Evolutionary conservation across 35 echinoderm and acorn worm genomes (phyloP).

Genomic region (Apostichopus japonicus): DNA sequence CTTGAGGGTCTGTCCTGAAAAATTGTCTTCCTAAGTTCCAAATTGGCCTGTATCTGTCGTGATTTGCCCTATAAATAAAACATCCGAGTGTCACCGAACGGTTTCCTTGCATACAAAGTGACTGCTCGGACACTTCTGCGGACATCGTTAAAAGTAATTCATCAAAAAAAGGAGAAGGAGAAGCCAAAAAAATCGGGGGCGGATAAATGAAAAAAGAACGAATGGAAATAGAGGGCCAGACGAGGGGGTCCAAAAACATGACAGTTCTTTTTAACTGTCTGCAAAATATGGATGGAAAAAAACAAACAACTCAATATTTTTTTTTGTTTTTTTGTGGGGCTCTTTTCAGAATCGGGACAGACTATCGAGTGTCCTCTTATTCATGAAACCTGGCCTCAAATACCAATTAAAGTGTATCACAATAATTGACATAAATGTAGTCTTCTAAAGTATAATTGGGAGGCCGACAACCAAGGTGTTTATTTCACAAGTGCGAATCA

Average conservation of each 20-base stretch:
- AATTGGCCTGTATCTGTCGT: conserved; percentile 59
- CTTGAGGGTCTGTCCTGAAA: conserved; percentile 51
- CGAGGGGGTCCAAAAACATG: conserved; percentile 12
- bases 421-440: conserved; percentile 57
- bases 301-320: background rate
- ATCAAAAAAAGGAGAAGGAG: background rate
- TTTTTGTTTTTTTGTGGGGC: background rate
- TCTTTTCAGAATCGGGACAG: background rate
- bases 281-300: background rate
- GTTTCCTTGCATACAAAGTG: conserved; percentile 43
- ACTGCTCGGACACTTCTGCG: conserved; percentile 47
- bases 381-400: conserved; percentile 27
- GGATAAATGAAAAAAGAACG: conserved; percentile 31
- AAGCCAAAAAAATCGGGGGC: background rate
- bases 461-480: conserved; percentile 1
- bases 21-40: conserved; percentile 49
- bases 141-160: conserved; percentile 44
- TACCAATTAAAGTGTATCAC: conserved; percentile 63
- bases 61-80: conserved; percentile 47
- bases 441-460: conserved; percentile 48
- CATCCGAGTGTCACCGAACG: conserved; percentile 40
- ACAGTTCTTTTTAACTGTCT: conserved; percentile 10
- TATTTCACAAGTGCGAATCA: conserved; percentile 7
- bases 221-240: conserved; percentile 37
- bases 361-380: background rate